Percentiles rank a stretch among this genome's conserved stretches.
These are phyloP conservation scores for Epinephelus awoara DNA, from an alignment of 2,797 vertebrate species.

Conservation along the genomic window DNA sequence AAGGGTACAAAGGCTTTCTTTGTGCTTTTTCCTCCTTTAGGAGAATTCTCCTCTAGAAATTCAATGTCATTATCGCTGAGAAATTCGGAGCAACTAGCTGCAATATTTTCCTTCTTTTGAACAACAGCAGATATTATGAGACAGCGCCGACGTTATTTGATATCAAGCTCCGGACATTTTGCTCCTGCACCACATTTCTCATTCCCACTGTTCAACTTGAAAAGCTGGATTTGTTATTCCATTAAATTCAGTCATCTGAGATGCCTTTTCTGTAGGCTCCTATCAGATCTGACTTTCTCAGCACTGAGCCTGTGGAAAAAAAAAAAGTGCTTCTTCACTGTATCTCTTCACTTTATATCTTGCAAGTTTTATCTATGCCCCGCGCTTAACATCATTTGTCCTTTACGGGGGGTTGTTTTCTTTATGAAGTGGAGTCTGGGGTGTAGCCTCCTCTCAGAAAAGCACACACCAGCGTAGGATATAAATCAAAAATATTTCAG, in stretches of 20 bases:
- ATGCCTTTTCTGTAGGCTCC: constrained; percentile 40
- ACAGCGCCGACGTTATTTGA: constrained; percentile 25
- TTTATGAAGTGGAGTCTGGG: constrained; percentile 50
- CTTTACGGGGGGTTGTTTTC: constrained; percentile 50
- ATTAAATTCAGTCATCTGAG: constrained; percentile 61
- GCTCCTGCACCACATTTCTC: constrained; percentile 35
- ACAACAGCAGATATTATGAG: constrained; percentile 37
- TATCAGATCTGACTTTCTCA: constrained; percentile 53
- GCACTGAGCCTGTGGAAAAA: background rate
- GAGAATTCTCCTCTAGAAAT: constrained; percentile 45
- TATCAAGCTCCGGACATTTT: constrained; percentile 45
- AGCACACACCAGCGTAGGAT: constrained; percentile 44
- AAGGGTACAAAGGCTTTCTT: constrained; percentile 59
- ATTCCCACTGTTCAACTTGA: constrained; percentile 56
- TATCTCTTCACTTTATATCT: constrained; percentile 56
- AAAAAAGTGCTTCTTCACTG: constrained; percentile 4
- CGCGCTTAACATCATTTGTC: constrained; percentile 59
- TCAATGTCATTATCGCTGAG: constrained; percentile 51
- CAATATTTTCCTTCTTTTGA: constrained; percentile 44
- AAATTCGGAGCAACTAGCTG: constrained; percentile 39
- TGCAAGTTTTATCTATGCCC: constrained; percentile 45
- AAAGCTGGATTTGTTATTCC: constrained; percentile 57
- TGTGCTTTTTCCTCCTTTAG: constrained; percentile 64
- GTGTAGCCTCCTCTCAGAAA: constrained; percentile 50
- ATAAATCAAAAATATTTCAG: constrained; percentile 72